These are phyloP conservation scores for Ammodytes dubius DNA, from an alignment of 2,113 vertebrate genomes.

Conservation along the genomic window DNA sequence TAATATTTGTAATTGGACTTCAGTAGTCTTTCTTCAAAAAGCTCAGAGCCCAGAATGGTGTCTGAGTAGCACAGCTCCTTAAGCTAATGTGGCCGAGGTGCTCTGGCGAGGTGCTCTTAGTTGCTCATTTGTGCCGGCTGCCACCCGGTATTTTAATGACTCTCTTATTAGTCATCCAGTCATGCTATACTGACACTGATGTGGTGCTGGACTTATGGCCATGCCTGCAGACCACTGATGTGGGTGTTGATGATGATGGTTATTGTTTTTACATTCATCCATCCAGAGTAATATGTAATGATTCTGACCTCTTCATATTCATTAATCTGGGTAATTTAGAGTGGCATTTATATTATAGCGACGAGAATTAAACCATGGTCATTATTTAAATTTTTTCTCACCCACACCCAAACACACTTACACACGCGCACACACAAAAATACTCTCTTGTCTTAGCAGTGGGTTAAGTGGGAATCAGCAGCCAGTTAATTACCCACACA, in stretches of 20 bases:
- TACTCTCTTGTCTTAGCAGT: background rate
- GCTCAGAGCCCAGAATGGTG: conserved; percentile 20
- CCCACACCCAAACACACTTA: background rate
- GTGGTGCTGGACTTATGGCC: conserved; percentile 39
- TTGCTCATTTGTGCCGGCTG: conserved; percentile 62
- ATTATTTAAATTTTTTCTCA: conserved; percentile 1
- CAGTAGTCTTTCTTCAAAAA: conserved; percentile 42
- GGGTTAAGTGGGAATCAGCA: conserved; percentile 3
- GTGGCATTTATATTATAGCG: conserved; percentile 23
- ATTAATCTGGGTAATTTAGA: conserved; percentile 25
- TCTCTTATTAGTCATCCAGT: conserved; percentile 66
- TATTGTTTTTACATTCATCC: conserved; percentile 46
- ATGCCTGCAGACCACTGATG: conserved; percentile 40
- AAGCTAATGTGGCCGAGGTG: conserved; percentile 61
- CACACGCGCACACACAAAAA: background rate
- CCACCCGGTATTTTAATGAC: conserved; percentile 49
- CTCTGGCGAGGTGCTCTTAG: conserved; percentile 64
- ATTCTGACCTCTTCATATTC: conserved; percentile 35
- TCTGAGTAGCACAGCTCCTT: conserved; percentile 53
- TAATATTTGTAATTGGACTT: conserved; percentile 41
- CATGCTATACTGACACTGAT: conserved; percentile 52
- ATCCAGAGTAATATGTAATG: conserved; percentile 35
- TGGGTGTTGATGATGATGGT: conserved; percentile 49
- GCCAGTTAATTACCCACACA: background rate
- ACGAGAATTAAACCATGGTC: background rate